A percentile compares a stretch with the other conserved stretches of the same genome.
phyloP scores from a whole-genome alignment of 2,797 vertebrate species.

The Silurus aristotelis region DNA sequence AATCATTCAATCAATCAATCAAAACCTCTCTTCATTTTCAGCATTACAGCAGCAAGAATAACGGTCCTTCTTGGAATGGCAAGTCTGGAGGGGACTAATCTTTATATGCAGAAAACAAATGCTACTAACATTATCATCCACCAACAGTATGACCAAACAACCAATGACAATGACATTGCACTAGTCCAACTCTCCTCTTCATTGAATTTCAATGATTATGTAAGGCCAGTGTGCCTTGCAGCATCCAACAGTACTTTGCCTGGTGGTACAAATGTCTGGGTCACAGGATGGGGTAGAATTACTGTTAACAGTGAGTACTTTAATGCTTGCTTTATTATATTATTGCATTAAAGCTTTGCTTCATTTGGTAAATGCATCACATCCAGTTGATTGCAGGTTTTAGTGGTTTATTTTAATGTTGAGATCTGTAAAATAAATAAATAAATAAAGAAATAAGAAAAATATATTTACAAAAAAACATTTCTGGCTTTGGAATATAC shows the following conservation, averaged over 20 bases:
- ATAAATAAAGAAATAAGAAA: not conserved
- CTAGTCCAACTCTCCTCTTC: slow-evolving; percentile 41
- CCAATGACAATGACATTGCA: slow-evolving; percentile 40
- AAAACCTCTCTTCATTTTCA: not conserved
- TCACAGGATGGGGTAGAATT: slow-evolving; percentile 49
- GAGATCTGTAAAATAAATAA: not conserved
- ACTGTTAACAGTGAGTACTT: too few relatives aligned
- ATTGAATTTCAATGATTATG: slow-evolving; percentile 33
- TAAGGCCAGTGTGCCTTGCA: slow-evolving; percentile 49
- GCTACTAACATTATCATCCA: not conserved
- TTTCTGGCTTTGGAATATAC: not conserved
- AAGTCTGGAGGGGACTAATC: not conserved
- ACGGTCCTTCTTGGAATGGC: not conserved
- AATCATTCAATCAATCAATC: too few relatives aligned
- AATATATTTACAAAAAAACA: too few relatives aligned
- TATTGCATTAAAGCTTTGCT: too few relatives aligned
- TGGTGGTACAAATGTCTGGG: slow-evolving; percentile 32
- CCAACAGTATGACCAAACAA: fast-evolving
- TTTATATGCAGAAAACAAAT: not conserved
- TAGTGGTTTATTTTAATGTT: not conserved
- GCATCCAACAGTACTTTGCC: not conserved
- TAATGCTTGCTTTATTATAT: too few relatives aligned
- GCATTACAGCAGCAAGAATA: not conserved
- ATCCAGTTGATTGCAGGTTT: not conserved
- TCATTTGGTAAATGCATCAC: slow-evolving; percentile 28